phyloP scores from a whole-genome alignment of 1,140 invertebrate species.

The Bombus breviceps region DNA sequence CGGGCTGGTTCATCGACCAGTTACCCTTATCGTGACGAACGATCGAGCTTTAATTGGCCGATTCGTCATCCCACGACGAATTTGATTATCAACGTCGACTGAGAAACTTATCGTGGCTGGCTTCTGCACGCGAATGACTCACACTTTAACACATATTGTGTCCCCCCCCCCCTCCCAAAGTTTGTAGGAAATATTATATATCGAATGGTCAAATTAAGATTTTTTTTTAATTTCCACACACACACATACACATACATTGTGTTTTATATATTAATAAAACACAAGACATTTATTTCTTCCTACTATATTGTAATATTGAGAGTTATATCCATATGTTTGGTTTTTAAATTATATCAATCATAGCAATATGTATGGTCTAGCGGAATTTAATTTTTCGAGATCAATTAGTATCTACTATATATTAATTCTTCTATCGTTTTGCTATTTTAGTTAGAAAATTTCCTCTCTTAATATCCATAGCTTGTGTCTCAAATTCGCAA shows the following conservation, averaged over 20 bases:
- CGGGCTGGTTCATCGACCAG: constrained; percentile 75
- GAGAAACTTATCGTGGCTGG: constrained; percentile 76
- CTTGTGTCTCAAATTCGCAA: no score
- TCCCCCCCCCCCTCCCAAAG: constrained; percentile 49
- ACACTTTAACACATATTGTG: constrained; percentile 76
- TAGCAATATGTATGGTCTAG: no score
- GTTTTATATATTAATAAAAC: no score
- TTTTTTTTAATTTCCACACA: background rate
- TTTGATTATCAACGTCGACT: constrained; percentile 81
- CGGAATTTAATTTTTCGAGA: no score
- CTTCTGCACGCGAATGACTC: constrained; percentile 80
- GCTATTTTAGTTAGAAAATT: no score
- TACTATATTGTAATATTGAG: no score
- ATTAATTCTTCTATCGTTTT: no score
- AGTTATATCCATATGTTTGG: no score
- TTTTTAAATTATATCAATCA: no score
- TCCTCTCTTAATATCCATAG: no score
- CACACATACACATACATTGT: no score
- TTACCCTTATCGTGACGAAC: constrained; percentile 77
- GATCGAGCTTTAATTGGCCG: constrained; percentile 82
- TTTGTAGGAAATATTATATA: constrained; percentile 48
- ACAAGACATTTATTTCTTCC: background rate
- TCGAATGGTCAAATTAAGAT: constrained; percentile 39
- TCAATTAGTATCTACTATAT: no score
- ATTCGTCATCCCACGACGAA: constrained; percentile 82